These are phyloP conservation scores for Lepidurus apus DNA, from an alignment of 1,140 invertebrate genomes.

Conservation along the genomic window DNA sequence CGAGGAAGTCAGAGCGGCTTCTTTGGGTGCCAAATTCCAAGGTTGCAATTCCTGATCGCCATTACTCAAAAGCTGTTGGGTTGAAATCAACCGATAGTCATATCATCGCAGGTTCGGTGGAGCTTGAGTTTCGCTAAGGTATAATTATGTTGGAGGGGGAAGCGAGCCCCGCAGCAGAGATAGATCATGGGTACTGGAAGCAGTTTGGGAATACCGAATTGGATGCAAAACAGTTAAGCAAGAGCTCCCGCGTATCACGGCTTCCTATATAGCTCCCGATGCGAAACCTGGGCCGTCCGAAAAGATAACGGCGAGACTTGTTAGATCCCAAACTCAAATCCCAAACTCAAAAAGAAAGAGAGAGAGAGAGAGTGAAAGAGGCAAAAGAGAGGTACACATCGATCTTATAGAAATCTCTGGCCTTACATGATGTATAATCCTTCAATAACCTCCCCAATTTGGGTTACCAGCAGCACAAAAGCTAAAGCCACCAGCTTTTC, in stretches of 20 bases:
- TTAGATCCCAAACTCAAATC: not conserved
- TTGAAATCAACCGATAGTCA: conserved; percentile 15
- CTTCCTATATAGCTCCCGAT: conserved; percentile 5
- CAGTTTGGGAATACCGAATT: not conserved
- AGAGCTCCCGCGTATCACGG: conserved; percentile 7
- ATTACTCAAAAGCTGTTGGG: not conserved
- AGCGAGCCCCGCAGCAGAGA: conserved; percentile 3
- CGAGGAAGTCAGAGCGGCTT: not conserved
- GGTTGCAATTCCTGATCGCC: not conserved
- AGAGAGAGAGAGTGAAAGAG: not conserved
- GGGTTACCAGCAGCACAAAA: not conserved
- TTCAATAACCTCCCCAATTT: not conserved
- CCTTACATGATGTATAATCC: not conserved
- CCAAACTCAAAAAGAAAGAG: not conserved
- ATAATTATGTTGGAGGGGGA: not conserved
- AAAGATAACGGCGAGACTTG: not conserved
- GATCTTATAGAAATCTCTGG: not conserved
- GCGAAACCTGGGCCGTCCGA: not conserved
- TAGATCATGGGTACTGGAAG: not conserved
- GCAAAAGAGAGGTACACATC: not conserved
- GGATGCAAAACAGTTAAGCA: not conserved
- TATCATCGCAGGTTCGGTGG: conserved; percentile 5
- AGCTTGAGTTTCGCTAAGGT: not conserved
- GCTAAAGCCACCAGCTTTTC: not conserved
- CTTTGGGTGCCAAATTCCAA: not conserved